Percentiles rank a stretch among this genome's conserved stretches.
These are phyloP conservation scores for Orgyia antiqua DNA, from an alignment of 2,888 invertebrate species.

Conservation along the genomic window DNA sequence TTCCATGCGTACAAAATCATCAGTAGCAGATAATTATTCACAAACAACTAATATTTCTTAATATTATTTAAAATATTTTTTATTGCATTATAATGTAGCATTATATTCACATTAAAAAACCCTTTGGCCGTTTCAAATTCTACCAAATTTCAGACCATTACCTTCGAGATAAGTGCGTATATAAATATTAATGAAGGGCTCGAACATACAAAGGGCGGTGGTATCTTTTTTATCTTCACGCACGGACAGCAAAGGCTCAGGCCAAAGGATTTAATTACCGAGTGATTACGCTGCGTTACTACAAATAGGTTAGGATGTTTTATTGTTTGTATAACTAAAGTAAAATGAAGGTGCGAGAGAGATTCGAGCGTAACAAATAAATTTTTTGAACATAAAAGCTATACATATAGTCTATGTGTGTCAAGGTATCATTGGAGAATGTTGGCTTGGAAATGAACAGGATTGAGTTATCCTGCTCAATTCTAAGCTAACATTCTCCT, in stretches of 20 bases:
- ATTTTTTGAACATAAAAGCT: no score
- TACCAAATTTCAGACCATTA: slow-evolving; percentile 1
- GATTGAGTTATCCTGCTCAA: no score
- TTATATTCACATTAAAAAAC: slow-evolving; percentile 1
- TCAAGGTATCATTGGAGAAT: no score
- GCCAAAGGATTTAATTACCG: slow-evolving; percentile 35
- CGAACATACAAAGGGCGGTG: slow-evolving; percentile 14
- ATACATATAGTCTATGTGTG: no score
- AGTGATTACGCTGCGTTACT: slow-evolving; percentile 15
- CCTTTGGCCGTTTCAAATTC: no score
- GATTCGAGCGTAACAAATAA: slow-evolving; percentile 4
- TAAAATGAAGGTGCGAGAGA: slow-evolving; percentile 9
- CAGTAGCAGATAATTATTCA: no score
- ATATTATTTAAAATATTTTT: no score
- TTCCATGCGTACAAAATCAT: no score
- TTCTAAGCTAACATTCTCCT: no score
- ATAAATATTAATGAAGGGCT: slow-evolving; percentile 27
- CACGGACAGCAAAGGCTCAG: slow-evolving; percentile 24
- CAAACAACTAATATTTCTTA: no score
- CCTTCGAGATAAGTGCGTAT: slow-evolving; percentile 15
- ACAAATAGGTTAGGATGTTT: slow-evolving; percentile 14
- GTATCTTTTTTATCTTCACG: slow-evolving; percentile 40
- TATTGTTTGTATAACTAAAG: slow-evolving; percentile 13
- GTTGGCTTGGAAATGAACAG: no score
- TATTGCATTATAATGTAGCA: neutral